These are phyloP conservation scores for Ophion ellenae DNA, from an alignment of 2,888 invertebrate genomes.

Conservation along the genomic window DNA sequence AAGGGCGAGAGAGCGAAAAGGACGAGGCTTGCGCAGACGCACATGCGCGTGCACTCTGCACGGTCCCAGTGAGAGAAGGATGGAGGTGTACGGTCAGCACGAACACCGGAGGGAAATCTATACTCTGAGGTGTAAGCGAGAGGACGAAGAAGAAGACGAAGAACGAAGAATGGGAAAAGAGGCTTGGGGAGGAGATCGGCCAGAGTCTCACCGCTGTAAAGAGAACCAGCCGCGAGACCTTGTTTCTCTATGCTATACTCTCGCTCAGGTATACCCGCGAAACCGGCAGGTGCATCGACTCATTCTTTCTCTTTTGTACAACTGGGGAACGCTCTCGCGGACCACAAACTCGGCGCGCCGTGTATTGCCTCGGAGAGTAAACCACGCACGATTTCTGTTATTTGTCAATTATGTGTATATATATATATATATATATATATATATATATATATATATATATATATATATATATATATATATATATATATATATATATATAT, in stretches of 20 bases:
- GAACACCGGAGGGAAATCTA: slow-evolving; percentile 49
- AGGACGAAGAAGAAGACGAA: slow-evolving; percentile 51
- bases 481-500: too few relatives aligned
- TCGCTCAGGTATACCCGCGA: slow-evolving; percentile 59
- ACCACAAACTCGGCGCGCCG: slow-evolving; percentile 26
- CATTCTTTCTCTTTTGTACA: slow-evolving; percentile 52
- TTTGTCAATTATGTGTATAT: not conserved
- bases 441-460: too few relatives aligned
- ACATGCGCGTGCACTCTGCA: slow-evolving; percentile 21
- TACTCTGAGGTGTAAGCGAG: slow-evolving; percentile 27
- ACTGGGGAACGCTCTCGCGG: slow-evolving; percentile 20
- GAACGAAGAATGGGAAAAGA: slow-evolving; percentile 72
- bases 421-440: too few relatives aligned
- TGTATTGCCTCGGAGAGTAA: slow-evolving; percentile 30
- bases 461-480: too few relatives aligned
- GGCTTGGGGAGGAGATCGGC: slow-evolving; percentile 66
- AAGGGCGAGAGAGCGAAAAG: slow-evolving; percentile 56
- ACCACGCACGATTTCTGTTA: slow-evolving; percentile 51
- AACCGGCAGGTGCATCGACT: slow-evolving; percentile 79
- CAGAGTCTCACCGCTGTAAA: slow-evolving; percentile 39
- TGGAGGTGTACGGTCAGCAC: slow-evolving; percentile 36
- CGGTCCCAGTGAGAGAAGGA: slow-evolving; percentile 56
- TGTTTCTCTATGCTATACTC: slow-evolving; percentile 48
- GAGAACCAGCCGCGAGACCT: slow-evolving; percentile 72
- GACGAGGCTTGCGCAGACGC: slow-evolving; percentile 12